Evolutionary conservation across 2,888 invertebrate species (phyloP).

Genomic region (Pteria penguin): DNA sequence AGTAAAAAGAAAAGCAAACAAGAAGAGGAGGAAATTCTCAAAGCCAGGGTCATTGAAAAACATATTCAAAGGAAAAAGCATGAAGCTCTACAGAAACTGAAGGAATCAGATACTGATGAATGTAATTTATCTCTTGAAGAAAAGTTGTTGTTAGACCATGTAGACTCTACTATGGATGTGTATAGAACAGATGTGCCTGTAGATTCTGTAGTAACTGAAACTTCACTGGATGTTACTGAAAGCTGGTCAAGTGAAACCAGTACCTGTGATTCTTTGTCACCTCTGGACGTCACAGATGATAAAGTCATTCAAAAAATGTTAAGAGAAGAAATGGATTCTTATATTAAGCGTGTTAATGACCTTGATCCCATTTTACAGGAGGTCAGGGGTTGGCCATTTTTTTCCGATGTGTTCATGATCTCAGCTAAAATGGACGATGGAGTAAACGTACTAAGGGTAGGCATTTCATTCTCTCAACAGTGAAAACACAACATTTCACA

Average conservation of each 20-base stretch:
- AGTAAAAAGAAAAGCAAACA: not conserved
- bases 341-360: slow-evolving; percentile 19
- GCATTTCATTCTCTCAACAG: too few species aligned
- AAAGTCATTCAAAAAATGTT: not conserved
- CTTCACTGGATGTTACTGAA: not conserved
- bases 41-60: not conserved
- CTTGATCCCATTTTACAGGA: slow-evolving; percentile 54
- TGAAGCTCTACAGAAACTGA: not conserved
- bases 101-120: not conserved
- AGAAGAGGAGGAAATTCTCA: not conserved
- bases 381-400: slow-evolving; percentile 86
- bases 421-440: slow-evolving; percentile 91
- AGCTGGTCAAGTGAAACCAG: not conserved
- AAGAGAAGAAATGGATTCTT: not conserved
- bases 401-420: slow-evolving; percentile 94
- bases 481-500: too few species aligned
- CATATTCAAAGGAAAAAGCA: not conserved
- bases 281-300: not conserved
- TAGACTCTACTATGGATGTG: not conserved
- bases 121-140: not conserved
- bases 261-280: not conserved
- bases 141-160: not conserved
- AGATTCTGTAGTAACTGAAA: not conserved
- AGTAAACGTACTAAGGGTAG: slow-evolving; percentile 85
- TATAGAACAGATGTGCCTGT: not conserved